Evolutionary conservation across 2,797 vertebrate genomes (phyloP).

Genomic region (Periophthalmus magnuspinnatus): DNA sequence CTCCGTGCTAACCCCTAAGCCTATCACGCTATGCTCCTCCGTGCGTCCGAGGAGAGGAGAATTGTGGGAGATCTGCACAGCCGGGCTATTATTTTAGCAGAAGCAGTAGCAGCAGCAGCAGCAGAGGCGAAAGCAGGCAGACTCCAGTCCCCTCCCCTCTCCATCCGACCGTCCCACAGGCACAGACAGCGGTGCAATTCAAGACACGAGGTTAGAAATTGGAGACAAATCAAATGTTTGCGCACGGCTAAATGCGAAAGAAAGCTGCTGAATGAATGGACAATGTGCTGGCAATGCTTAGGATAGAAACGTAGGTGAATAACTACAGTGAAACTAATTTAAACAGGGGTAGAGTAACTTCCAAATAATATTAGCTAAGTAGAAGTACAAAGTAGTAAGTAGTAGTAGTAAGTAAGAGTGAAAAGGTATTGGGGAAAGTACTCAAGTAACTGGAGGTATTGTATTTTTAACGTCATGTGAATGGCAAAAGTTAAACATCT

Average conservation of each 20-base stretch:
- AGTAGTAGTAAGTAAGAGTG: too few species aligned
- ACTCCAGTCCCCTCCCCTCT: slow-evolving; percentile 3
- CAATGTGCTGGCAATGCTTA: too few species aligned
- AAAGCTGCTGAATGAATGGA: too few species aligned
- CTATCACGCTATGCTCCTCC: slow-evolving; percentile 55
- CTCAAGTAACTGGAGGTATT: too few species aligned
- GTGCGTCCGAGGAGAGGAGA: slow-evolving; percentile 43
- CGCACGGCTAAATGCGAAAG: not conserved
- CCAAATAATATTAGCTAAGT: too few species aligned
- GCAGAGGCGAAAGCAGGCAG: not conserved
- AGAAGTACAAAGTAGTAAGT: too few species aligned
- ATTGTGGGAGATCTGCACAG: slow-evolving; percentile 74
- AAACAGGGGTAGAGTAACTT: too few species aligned
- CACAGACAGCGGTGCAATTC: slow-evolving; percentile 26
- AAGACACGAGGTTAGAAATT: slow-evolving; percentile 40
- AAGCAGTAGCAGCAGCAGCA: slow-evolving; percentile 11
- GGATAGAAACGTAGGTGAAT: not conserved
- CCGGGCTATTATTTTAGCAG: slow-evolving; percentile 18
- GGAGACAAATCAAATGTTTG: slow-evolving; percentile 14
- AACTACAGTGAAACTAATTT: not conserved
- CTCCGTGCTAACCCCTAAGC: slow-evolving; percentile 36
- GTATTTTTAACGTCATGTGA: too few species aligned
- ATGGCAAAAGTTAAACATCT: too few species aligned
- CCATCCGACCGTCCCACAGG: not conserved
- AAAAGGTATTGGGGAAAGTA: too few species aligned